Percentiles rank a stretch among this genome's conserved stretches.
phyloP scores from a whole-genome alignment of 2,888 invertebrate genomes.

The Fragum fragum region DNA sequence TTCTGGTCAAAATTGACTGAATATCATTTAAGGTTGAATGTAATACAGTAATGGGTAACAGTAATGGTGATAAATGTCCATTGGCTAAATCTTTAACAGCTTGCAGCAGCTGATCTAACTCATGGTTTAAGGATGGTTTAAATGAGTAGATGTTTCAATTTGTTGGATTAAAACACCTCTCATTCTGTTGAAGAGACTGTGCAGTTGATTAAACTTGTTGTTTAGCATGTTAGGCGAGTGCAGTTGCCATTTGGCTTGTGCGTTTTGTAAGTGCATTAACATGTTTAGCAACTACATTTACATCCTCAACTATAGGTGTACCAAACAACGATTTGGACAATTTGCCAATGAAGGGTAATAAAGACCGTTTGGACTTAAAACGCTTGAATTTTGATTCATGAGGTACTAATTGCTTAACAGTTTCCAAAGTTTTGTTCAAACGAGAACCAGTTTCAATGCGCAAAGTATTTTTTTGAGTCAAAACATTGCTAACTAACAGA shows the following conservation, averaged over 20 bases:
- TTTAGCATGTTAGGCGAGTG: conserved; percentile 28
- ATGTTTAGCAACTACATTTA: conserved; percentile 43
- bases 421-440: conserved; percentile 18
- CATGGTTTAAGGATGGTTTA: too few species aligned
- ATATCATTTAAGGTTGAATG: conserved; percentile 25
- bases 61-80: conserved; percentile 35
- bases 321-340: conserved; percentile 57
- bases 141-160: conserved; percentile 11
- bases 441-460: conserved; percentile 11
- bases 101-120: conserved; percentile 31
- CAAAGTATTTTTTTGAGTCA: conserved; percentile 33
- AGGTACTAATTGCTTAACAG: conserved; percentile 8
- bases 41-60: conserved; percentile 28
- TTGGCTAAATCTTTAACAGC: conserved; percentile 29
- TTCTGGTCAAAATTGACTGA: conserved; percentile 21
- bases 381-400: background rate
- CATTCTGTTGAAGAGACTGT: conserved; percentile 9
- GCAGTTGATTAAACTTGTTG: conserved; percentile 8
- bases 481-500: conserved; percentile 1
- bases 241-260: conserved; percentile 26
- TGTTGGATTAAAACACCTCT: background rate
- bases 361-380: conserved; percentile 26
- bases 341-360: conserved; percentile 54
- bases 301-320: conserved; percentile 59
- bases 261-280: conserved; percentile 32